phyloP scores from a whole-genome alignment of 2,888 invertebrate genomes.

The Mesochorus sp. region DNA sequence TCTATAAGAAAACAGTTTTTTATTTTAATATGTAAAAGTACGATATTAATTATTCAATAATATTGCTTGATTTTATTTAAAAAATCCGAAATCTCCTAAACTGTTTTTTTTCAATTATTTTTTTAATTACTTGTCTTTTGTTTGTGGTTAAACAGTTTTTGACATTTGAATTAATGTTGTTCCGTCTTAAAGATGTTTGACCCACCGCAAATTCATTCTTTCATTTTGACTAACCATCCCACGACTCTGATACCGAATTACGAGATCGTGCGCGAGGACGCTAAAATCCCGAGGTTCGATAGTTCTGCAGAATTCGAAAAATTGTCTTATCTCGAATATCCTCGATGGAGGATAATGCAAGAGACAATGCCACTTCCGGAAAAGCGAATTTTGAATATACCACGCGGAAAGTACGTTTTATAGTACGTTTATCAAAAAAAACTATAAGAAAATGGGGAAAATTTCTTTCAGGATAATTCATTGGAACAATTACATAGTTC shows the following conservation, averaged over 20 bases:
- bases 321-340: conserved; percentile 21
- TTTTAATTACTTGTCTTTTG: too few relatives aligned
- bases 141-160: too few relatives aligned
- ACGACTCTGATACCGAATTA: conserved; percentile 47
- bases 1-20: too few relatives aligned
- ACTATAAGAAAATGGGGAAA: too few relatives aligned
- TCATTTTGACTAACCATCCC: conserved; percentile 6
- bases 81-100: too few relatives aligned
- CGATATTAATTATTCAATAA: too few relatives aligned
- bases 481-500: conserved; percentile 58
- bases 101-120: too few relatives aligned
- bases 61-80: too few relatives aligned
- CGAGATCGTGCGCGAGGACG: conserved; percentile 35
- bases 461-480: conserved; percentile 28
- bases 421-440: background rate
- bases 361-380: conserved; percentile 45
- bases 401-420: conserved; percentile 48
- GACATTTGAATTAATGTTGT: too few relatives aligned
- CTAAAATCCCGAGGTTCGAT: conserved; percentile 27
- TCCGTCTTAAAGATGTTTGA: background rate
- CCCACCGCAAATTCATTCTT: background rate
- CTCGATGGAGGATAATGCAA: conserved; percentile 32
- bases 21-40: too few relatives aligned
- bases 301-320: background rate
- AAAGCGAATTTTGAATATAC: conserved; percentile 56